Percentiles rank a stretch among this genome's conserved stretches.
Conservation (phyloP, 2,113 vertebrate species). For the Neotoma lepida region DNA sequence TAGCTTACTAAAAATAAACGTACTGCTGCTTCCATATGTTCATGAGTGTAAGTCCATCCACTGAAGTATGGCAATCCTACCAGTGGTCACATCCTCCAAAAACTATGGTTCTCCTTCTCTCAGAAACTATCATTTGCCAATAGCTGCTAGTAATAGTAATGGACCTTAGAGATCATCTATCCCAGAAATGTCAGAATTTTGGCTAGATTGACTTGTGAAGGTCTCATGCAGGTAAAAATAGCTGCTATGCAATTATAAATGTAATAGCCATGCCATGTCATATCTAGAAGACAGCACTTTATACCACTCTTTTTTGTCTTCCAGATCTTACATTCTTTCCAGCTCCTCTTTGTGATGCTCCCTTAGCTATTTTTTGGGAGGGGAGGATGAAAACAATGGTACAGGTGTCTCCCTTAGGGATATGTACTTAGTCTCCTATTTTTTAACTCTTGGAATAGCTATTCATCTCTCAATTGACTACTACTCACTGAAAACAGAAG, state of each 20-base stretch:
- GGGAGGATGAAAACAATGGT: accelerated
- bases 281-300: background rate
- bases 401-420: background rate
- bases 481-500: background rate
- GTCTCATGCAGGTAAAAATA: background rate
- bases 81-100: background rate
- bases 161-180: background rate
- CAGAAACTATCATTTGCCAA: background rate
- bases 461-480: background rate
- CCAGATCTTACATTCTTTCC: background rate
- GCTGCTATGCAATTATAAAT: background rate
- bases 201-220: background rate
- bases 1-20: background rate
- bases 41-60: background rate
- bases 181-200: background rate
- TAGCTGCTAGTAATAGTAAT: background rate
- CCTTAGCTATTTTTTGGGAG: background rate
- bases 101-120: background rate
- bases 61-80: background rate
- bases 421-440: background rate
- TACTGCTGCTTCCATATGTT: too few species aligned
- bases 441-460: background rate
- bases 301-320: background rate
- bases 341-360: background rate
- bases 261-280: background rate